phyloP scores from a whole-genome alignment of 2,113 vertebrate species.

The Nesospiza acunhae region DNA sequence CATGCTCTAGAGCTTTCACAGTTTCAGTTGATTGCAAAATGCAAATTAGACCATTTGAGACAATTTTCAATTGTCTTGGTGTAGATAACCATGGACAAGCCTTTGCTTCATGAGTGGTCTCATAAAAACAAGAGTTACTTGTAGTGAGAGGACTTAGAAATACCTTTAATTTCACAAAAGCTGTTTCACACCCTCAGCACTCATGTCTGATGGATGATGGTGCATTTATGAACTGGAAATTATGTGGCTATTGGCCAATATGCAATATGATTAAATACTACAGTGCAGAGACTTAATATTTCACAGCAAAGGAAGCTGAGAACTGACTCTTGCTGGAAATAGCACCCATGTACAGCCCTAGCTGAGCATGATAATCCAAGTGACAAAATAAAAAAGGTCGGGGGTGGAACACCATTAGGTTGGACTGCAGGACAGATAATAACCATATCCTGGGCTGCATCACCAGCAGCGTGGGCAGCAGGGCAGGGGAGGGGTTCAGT shows the following conservation, averaged over 20 bases:
- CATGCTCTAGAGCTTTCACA: not conserved
- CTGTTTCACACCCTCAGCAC: conserved; percentile 15
- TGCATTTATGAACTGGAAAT: conserved; percentile 62
- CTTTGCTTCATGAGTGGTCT: not conserved
- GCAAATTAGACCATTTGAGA: not conserved
- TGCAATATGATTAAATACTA: conserved; percentile 46
- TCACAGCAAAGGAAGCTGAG: conserved; percentile 26
- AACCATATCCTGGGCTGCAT: not conserved
- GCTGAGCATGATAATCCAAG: not conserved
- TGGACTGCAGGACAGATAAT: not conserved
- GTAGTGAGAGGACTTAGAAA: not conserved
- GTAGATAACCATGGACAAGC: not conserved
- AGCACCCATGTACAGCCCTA: not conserved
- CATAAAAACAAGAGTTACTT: not conserved
- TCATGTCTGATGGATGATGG: conserved; percentile 39
- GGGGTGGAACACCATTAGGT: not conserved
- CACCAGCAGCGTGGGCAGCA: not conserved
- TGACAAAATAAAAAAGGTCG: not conserved
- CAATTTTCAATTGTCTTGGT: not conserved
- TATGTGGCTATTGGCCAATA: conserved; percentile 46
- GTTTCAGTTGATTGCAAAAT: not conserved
- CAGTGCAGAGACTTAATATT: conserved; percentile 48
- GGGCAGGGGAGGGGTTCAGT: not conserved
- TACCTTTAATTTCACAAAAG: not conserved
- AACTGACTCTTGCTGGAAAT: not conserved